Conservation (phyloP, 2,888 invertebrate species). For the Plebejus melissa region DNA sequence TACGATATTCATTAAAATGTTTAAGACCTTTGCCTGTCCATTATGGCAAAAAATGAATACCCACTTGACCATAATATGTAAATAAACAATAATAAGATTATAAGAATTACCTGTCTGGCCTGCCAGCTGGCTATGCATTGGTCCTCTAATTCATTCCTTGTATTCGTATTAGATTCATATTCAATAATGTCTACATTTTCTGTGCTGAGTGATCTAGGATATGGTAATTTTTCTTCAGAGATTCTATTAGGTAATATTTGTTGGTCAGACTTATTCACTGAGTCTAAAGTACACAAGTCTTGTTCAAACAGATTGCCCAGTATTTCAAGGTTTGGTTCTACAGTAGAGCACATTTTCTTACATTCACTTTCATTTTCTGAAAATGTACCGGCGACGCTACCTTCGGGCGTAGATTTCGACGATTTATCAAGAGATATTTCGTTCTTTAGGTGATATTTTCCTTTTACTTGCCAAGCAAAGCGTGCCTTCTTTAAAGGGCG, state of each 20-base stretch:
- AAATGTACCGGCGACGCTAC: slow-evolving; percentile 43
- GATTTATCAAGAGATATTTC: slow-evolving; percentile 47
- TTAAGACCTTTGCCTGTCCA: background rate
- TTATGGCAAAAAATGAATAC: background rate
- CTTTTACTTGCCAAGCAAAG: slow-evolving; percentile 84
- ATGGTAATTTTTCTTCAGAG: slow-evolving; percentile 48
- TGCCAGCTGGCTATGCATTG: slow-evolving; percentile 80
- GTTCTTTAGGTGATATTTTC: slow-evolving; percentile 80
- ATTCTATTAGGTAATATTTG: slow-evolving; percentile 50
- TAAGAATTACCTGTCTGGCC: slow-evolving; percentile 74
- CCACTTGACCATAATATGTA: background rate
- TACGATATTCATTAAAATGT: too few relatives aligned
- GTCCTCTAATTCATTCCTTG: slow-evolving; percentile 56
- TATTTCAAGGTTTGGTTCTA: slow-evolving; percentile 62
- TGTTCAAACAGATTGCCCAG: slow-evolving; percentile 61
- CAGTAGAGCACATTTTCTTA: slow-evolving; percentile 46
- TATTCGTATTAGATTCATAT: slow-evolving; percentile 35
- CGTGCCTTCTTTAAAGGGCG: slow-evolving; percentile 83
- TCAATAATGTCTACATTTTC: slow-evolving; percentile 42
- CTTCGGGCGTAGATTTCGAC: slow-evolving; percentile 37
- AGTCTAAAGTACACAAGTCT: slow-evolving; percentile 57
- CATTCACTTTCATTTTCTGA: slow-evolving; percentile 45
- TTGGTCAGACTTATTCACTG: slow-evolving; percentile 50
- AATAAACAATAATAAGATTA: background rate
- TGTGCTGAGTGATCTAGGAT: slow-evolving; percentile 57